phyloP scores from a whole-genome alignment of 1,140 invertebrate genomes.

The Stegodyphus dumicola region DNA sequence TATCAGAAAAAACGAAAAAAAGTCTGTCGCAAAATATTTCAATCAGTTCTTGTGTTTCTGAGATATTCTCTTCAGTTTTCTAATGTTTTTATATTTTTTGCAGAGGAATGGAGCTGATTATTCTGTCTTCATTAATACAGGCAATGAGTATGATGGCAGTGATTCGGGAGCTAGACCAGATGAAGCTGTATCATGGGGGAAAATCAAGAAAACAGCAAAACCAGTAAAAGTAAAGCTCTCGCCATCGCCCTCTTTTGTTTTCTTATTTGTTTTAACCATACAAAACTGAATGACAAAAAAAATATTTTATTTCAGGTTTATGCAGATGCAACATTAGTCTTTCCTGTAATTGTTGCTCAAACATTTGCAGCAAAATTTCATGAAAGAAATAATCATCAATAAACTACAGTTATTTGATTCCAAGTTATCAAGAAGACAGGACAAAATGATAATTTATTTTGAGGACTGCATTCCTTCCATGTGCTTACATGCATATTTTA shows the following conservation, averaged over 20 bases:
- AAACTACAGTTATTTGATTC: too few relatives aligned
- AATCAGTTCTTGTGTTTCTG: too few relatives aligned
- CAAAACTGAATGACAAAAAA: too few relatives aligned
- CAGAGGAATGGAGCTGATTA: slow-evolving; percentile 98
- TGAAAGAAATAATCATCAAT: not conserved
- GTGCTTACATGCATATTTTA: too few relatives aligned
- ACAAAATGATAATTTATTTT: too few relatives aligned
- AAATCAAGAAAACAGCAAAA: slow-evolving; percentile 87
- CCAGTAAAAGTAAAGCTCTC: slow-evolving; percentile 84
- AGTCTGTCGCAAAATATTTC: too few relatives aligned
- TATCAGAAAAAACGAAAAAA: too few relatives aligned
- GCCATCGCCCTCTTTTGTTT: not conserved
- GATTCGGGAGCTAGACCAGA: slow-evolving; percentile 97
- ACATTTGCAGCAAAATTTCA: slow-evolving; percentile 82
- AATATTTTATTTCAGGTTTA: slow-evolving; percentile 75
- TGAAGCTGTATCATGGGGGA: slow-evolving; percentile 99
- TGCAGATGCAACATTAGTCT: slow-evolving; percentile 94
- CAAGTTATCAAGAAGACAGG: too few relatives aligned
- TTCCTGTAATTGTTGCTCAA: slow-evolving; percentile 94
- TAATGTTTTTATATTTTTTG: slow-evolving; percentile 64
- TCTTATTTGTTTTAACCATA: not conserved
- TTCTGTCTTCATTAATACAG: slow-evolving; percentile 97
- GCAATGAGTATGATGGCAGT: slow-evolving; percentile 97
- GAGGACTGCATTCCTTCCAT: too few relatives aligned
- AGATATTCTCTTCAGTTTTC: too few relatives aligned